These are phyloP conservation scores for Oncorhynchus masou DNA, from an alignment of 2,113 vertebrate species.

Conservation along the genomic window DNA sequence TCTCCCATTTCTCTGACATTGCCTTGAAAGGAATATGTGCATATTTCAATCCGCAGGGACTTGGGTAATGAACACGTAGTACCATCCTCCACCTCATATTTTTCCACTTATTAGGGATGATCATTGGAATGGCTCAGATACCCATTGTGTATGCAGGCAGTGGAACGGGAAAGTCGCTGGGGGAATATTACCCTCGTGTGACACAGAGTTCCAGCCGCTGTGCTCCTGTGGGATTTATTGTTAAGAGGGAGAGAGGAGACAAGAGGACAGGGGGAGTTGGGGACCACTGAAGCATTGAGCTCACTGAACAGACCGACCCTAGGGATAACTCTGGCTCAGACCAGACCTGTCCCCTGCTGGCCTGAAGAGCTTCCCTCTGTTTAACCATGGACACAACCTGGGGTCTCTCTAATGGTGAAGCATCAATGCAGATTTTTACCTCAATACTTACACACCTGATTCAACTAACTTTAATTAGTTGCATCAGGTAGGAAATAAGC, in stretches of 20 bases:
- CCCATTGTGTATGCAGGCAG: slow-evolving; percentile 27
- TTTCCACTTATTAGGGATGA: slow-evolving; percentile 21
- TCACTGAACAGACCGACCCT: slow-evolving; percentile 54
- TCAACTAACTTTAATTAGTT: too few species aligned
- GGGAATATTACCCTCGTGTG: slow-evolving; percentile 41
- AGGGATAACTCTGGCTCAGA: slow-evolving; percentile 47
- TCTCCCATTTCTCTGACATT: slow-evolving; percentile 4
- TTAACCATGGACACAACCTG: slow-evolving; percentile 32
- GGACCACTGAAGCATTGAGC: slow-evolving; percentile 32
- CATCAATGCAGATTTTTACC: slow-evolving; percentile 7
- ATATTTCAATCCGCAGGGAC: slow-evolving; percentile 19
- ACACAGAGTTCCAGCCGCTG: slow-evolving; percentile 36
- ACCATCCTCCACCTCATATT: slow-evolving; percentile 10
- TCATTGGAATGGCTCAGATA: slow-evolving; percentile 50
- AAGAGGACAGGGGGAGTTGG: slow-evolving; percentile 19
- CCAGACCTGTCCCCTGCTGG: slow-evolving; percentile 18
- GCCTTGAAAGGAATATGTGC: slow-evolving; percentile 17
- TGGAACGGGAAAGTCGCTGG: slow-evolving; percentile 8
- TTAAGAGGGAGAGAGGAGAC: not conserved
- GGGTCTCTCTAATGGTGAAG: slow-evolving; percentile 44
- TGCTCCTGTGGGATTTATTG: slow-evolving; percentile 40
- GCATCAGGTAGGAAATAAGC: too few species aligned
- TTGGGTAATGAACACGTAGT: not conserved
- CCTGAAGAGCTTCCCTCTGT: slow-evolving; percentile 17
- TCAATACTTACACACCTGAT: too few species aligned